These are phyloP conservation scores for Clinocottus analis DNA, from an alignment of 2,113 vertebrate genomes.

Conservation along the genomic window DNA sequence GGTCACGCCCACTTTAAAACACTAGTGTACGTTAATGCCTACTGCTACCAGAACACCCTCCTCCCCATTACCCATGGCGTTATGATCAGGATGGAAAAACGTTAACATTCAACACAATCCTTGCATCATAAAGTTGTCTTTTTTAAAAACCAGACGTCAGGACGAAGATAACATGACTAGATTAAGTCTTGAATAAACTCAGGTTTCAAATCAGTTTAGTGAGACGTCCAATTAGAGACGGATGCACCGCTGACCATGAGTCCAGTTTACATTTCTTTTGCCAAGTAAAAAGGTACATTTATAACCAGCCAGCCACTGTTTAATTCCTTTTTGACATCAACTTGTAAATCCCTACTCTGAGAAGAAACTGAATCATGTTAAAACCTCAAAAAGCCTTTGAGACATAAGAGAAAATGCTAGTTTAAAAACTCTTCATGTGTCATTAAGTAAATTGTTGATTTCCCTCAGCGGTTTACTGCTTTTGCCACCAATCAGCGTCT, in stretches of 20 bases:
- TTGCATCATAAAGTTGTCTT: background rate
- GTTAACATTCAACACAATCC: slow-evolving; percentile 26
- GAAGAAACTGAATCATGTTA: background rate
- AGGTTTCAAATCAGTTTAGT: background rate
- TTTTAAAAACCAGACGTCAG: background rate
- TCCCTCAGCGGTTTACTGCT: background rate
- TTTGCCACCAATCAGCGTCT: slow-evolving; percentile 84
- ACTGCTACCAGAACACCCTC: slow-evolving; percentile 10
- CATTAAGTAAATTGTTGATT: background rate
- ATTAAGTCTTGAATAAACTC: background rate
- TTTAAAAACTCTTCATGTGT: slow-evolving; percentile 38
- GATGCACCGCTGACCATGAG: background rate
- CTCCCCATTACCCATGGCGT: background rate
- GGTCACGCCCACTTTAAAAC: slow-evolving; percentile 45
- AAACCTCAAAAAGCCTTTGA: slow-evolving; percentile 4
- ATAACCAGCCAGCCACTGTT: background rate
- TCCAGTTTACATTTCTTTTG: background rate
- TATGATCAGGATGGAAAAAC: slow-evolving; percentile 3
- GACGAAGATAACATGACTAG: background rate
- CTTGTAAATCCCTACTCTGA: background rate
- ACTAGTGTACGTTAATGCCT: slow-evolving; percentile 1
- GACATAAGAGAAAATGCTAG: background rate
- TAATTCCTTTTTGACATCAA: background rate
- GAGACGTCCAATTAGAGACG: background rate
- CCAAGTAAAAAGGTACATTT: background rate